These are phyloP conservation scores for Nothoprocta perdicaria DNA, from an alignment of 2,113 vertebrate genomes.

Conservation along the genomic window DNA sequence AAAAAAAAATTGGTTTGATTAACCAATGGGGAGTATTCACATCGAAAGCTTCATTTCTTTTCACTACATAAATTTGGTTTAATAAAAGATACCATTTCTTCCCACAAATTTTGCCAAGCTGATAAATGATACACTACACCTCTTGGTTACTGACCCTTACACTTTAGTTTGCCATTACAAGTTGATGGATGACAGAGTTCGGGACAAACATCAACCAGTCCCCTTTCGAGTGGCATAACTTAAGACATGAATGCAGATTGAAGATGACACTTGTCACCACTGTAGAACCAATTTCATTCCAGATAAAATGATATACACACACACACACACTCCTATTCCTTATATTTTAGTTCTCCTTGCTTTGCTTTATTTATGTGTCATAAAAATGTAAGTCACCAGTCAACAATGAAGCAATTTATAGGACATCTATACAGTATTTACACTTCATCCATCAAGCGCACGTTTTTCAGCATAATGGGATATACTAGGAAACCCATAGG, in stretches of 20 bases:
- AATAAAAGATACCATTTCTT: not conserved
- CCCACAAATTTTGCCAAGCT: not conserved
- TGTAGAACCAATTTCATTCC: constrained; percentile 9
- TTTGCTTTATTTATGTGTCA: constrained; percentile 52
- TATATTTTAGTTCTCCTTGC: constrained; percentile 40
- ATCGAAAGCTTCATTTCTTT: not conserved
- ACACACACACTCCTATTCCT: not conserved
- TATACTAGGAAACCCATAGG: not conserved
- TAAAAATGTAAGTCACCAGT: constrained; percentile 4
- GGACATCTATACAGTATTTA: constrained; percentile 36
- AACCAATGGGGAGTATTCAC: fast-evolving
- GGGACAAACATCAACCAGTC: not conserved
- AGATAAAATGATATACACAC: not conserved
- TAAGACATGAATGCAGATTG: constrained; percentile 1
- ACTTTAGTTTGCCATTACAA: not conserved
- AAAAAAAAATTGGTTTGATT: not conserved
- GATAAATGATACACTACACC: not conserved
- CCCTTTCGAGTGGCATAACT: not conserved
- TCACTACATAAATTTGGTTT: not conserved
- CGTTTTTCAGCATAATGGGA: constrained; percentile 43
- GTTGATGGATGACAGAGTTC: not conserved
- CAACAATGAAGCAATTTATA: constrained; percentile 47
- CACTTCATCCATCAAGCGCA: constrained; percentile 20
- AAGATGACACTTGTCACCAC: not conserved
- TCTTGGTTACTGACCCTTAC: not conserved